Percentiles rank a stretch among this genome's conserved stretches.
Evolutionary conservation across 2,113 vertebrate species (phyloP).

Genomic region (Vimba vimba): DNA sequence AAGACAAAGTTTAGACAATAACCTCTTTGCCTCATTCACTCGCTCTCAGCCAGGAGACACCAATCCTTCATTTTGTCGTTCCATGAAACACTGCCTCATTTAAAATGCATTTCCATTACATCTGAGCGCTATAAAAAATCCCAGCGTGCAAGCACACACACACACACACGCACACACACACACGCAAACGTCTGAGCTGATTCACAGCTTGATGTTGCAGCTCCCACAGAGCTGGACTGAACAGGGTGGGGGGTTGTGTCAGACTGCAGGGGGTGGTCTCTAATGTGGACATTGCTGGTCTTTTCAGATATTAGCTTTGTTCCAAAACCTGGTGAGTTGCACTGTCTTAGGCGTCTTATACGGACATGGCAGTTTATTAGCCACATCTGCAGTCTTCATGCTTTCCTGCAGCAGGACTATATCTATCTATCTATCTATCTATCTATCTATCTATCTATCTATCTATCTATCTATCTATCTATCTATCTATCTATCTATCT

Average conservation of each 20-base stretch:
- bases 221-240: neutral
- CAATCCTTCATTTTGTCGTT: constrained; percentile 9
- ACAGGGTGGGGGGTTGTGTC: constrained; percentile 23
- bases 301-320: constrained; percentile 7
- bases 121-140: constrained; percentile 25
- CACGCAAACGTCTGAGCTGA: neutral
- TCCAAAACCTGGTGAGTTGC: neutral
- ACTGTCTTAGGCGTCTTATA: too few relatives aligned
- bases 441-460: too few relatives aligned
- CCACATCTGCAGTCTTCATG: too few relatives aligned
- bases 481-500: too few relatives aligned
- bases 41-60: constrained; percentile 30
- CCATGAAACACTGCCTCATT: constrained; percentile 40
- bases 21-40: constrained; percentile 37
- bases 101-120: constrained; percentile 50
- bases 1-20: constrained; percentile 8
- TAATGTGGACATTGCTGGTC: neutral
- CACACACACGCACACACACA: neutral
- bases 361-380: too few relatives aligned
- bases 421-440: too few relatives aligned
- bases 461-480: too few relatives aligned
- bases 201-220: neutral
- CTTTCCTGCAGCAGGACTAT: too few relatives aligned
- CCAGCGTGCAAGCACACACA: neutral
- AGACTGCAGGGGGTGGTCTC: constrained; percentile 22